Conservation (phyloP, 2,797 vertebrate genomes). For the Melanotaenia pygmaea region DNA sequence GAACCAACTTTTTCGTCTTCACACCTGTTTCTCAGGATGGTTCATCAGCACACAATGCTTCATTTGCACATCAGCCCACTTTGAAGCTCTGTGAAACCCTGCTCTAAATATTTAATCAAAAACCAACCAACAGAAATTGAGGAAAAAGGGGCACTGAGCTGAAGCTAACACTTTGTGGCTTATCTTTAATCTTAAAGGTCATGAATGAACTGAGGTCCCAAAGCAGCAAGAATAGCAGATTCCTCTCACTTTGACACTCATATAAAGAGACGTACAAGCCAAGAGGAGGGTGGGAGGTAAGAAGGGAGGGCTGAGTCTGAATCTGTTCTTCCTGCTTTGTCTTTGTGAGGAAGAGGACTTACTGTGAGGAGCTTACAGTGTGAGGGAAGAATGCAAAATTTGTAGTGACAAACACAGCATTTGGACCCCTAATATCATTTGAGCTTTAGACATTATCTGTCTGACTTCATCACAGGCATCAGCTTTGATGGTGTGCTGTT, state of each 20-base stretch:
- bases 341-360: constrained; percentile 48
- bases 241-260: constrained; percentile 67
- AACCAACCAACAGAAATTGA: constrained; percentile 24
- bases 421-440: constrained; percentile 51
- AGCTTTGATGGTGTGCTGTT: constrained; percentile 41
- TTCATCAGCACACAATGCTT: constrained; percentile 52
- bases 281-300: constrained; percentile 23
- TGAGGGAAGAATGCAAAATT: constrained; percentile 60
- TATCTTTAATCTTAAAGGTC: constrained; percentile 76
- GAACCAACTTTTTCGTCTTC: constrained; percentile 36
- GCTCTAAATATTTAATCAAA: constrained; percentile 66
- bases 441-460: constrained; percentile 67
- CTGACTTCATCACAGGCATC: constrained; percentile 53
- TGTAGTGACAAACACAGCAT: constrained; percentile 64
- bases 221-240: constrained; percentile 57
- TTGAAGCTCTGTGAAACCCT: constrained; percentile 51
- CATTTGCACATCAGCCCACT: constrained; percentile 55
- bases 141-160: constrained; percentile 24
- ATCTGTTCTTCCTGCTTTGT: constrained; percentile 45
- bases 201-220: constrained; percentile 60
- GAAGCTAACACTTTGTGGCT: constrained; percentile 68
- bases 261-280: constrained; percentile 60
- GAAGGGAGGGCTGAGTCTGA: constrained; percentile 23
- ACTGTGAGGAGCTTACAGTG: constrained; percentile 42
- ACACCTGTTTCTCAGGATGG: constrained; percentile 51